A percentile compares a stretch with the other conserved stretches of the same genome.
Evolutionary conservation across 2,888 invertebrate species (phyloP).

Genomic region (Drosophila suboccidentalis): DNA sequence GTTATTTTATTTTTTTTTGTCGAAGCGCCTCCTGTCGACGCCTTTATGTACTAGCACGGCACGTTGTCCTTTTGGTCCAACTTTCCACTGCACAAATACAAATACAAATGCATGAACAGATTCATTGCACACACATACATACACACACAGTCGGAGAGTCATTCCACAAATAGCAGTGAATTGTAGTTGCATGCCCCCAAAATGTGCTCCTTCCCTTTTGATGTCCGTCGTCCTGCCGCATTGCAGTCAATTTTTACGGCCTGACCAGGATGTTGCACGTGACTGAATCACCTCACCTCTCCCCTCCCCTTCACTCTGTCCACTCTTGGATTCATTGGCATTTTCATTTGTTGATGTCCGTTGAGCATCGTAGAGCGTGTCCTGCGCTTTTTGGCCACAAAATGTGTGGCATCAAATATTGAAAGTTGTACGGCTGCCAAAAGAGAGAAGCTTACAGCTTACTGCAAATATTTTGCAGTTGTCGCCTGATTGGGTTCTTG

Average conservation of each 20-base stretch:
- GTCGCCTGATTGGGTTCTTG: slow-evolving; percentile 70
- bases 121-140: slow-evolving; percentile 21
- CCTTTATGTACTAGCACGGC: slow-evolving; percentile 55
- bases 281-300: slow-evolving; percentile 53
- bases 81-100: slow-evolving; percentile 31
- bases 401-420: slow-evolving; percentile 70
- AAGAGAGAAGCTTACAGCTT: slow-evolving; percentile 3
- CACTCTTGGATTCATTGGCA: slow-evolving; percentile 17
- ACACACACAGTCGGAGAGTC: slow-evolving; percentile 13
- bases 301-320: background rate
- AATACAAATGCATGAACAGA: no score
- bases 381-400: slow-evolving; percentile 74
- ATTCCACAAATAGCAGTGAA: slow-evolving; percentile 43
- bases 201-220: slow-evolving; percentile 37
- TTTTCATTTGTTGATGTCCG: slow-evolving; percentile 69
- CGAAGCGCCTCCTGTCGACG: slow-evolving; percentile 27
- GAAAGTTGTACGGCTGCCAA: slow-evolving; percentile 63
- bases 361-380: slow-evolving; percentile 50
- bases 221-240: slow-evolving; percentile 63
- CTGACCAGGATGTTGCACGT: slow-evolving; percentile 65
- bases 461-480: slow-evolving; percentile 40
- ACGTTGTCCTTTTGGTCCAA: slow-evolving; percentile 64
- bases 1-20: slow-evolving; percentile 29
- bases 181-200: slow-evolving; percentile 49
- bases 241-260: slow-evolving; percentile 75